These are phyloP conservation scores for Streblospio benedicti DNA, from an alignment of 1,140 invertebrate genomes.

Conservation along the genomic window DNA sequence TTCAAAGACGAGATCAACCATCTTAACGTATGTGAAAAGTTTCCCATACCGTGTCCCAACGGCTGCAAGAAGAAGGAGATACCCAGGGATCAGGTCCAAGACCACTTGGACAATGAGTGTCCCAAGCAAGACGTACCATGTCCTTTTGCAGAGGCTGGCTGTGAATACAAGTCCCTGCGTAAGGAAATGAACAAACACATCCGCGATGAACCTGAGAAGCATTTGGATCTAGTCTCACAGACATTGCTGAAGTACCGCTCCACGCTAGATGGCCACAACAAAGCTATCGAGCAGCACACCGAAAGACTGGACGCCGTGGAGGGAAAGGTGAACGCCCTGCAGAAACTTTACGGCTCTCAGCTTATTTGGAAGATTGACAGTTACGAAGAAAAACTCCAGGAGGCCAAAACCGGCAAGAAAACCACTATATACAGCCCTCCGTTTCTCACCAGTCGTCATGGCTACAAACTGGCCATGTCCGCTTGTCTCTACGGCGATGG, in stretches of 20 bases:
- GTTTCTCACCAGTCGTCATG: constrained; percentile 88
- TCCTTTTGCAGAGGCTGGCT: constrained; percentile 79
- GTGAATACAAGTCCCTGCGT: constrained; percentile 57
- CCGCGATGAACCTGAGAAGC: constrained; percentile 69
- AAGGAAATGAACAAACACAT: constrained; percentile 69
- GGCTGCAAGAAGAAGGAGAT: constrained; percentile 65
- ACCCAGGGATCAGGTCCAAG: constrained; percentile 35
- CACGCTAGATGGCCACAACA: too few species aligned
- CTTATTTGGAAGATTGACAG: constrained; percentile 84
- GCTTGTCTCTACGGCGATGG: constrained; percentile 89
- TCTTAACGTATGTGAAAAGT: constrained; percentile 60
- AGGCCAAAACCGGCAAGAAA: constrained; percentile 32
- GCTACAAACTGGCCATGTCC: constrained; percentile 70
- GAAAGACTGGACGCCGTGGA: constrained; percentile 49
- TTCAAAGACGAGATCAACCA: constrained; percentile 23
- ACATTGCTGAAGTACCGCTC: too few species aligned
- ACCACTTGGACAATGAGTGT: constrained; percentile 66
- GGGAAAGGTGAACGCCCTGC: constrained; percentile 23
- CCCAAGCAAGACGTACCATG: constrained; percentile 67
- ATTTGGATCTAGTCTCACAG: too few species aligned
- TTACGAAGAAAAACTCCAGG: constrained; percentile 51
- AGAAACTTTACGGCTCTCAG: constrained; percentile 56
- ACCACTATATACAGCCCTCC: constrained; percentile 63
- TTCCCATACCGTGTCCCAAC: constrained; percentile 71
- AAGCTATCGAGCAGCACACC: too few species aligned